Evolutionary conservation across 92 coral and sea anemone species (phyloP).

Genomic region (Zoanthus gigantus): DNA sequence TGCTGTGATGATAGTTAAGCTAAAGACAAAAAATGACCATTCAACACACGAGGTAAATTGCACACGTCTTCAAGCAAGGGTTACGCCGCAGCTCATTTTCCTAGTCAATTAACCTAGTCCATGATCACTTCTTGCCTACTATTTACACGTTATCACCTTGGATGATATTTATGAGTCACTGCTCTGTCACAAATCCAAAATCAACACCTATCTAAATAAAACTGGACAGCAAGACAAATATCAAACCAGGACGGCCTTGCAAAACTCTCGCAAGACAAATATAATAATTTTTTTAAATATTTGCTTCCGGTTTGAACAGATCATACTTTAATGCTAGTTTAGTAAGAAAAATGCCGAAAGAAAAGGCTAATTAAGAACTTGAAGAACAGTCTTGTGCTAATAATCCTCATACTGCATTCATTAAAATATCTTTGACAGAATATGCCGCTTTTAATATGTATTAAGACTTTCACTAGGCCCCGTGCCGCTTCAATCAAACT

Average conservation of each 20-base stretch:
- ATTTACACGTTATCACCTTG: slow-evolving; percentile 76
- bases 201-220: slow-evolving; percentile 69
- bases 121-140: slow-evolving; percentile 44
- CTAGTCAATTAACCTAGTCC: slow-evolving; percentile 67
- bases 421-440: slow-evolving; percentile 74
- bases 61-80: slow-evolving; percentile 42
- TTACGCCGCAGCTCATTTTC: slow-evolving; percentile 56
- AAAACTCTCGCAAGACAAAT: slow-evolving; percentile 35
- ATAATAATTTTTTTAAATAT: slow-evolving; percentile 39
- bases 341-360: slow-evolving; percentile 24
- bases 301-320: slow-evolving; percentile 33
- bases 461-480: slow-evolving; percentile 59
- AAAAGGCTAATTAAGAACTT: slow-evolving; percentile 63
- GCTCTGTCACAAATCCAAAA: slow-evolving; percentile 59
- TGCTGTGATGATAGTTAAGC: slow-evolving; percentile 32
- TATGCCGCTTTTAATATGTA: slow-evolving; percentile 85
- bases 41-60: slow-evolving; percentile 36
- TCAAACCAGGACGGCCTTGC: slow-evolving; percentile 3
- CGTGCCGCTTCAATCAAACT: slow-evolving; percentile 60
- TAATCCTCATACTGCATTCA: slow-evolving; percentile 72
- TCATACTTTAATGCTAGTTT: neutral
- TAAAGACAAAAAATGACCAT: slow-evolving; percentile 48
- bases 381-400: slow-evolving; percentile 67
- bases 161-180: slow-evolving; percentile 58
- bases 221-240: slow-evolving; percentile 46